Conservation (phyloP, 2,797 vertebrate species). For the Intellagama lesueurii region DNA sequence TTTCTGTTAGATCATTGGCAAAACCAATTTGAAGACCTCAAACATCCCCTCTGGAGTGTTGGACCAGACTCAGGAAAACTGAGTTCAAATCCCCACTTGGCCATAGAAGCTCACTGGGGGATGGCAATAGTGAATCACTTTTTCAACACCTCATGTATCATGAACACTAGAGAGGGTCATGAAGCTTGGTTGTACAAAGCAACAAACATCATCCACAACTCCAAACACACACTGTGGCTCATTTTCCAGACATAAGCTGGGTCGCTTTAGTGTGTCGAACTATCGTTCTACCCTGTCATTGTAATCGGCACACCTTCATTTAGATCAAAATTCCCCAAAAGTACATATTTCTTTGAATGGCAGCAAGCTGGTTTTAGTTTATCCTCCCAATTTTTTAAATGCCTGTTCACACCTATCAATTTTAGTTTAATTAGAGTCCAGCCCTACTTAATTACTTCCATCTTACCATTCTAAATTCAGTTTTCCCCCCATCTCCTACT, state of each 20-base stretch:
- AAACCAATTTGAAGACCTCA: too few species aligned
- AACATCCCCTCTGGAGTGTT: too few species aligned
- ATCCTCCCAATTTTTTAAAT: slow-evolving; percentile 75
- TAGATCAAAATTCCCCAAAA: slow-evolving; percentile 54
- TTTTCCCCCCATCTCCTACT: neutral
- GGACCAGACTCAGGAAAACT: too few species aligned
- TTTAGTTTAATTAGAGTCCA: slow-evolving; percentile 76
- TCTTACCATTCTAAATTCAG: slow-evolving; percentile 71
- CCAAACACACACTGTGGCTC: slow-evolving; percentile 35
- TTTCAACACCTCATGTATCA: too few species aligned
- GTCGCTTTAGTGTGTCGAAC: neutral
- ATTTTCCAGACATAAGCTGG: slow-evolving; percentile 35
- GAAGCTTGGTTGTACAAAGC: too few species aligned
- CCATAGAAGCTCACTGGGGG: too few species aligned
- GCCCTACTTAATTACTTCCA: slow-evolving; percentile 76
- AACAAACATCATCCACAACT: too few species aligned
- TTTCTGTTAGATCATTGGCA: too few species aligned
- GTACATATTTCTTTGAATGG: slow-evolving; percentile 73
- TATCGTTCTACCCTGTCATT: neutral
- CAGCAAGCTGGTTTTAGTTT: slow-evolving; percentile 75
- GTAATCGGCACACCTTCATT: neutral
- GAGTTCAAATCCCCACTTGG: too few species aligned
- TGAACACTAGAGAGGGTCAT: too few species aligned
- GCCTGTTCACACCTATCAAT: slow-evolving; percentile 76
- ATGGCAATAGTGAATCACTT: too few species aligned